Evolutionary conservation across 2,888 invertebrate genomes (phyloP).

Genomic region (Desoria tigrina): DNA sequence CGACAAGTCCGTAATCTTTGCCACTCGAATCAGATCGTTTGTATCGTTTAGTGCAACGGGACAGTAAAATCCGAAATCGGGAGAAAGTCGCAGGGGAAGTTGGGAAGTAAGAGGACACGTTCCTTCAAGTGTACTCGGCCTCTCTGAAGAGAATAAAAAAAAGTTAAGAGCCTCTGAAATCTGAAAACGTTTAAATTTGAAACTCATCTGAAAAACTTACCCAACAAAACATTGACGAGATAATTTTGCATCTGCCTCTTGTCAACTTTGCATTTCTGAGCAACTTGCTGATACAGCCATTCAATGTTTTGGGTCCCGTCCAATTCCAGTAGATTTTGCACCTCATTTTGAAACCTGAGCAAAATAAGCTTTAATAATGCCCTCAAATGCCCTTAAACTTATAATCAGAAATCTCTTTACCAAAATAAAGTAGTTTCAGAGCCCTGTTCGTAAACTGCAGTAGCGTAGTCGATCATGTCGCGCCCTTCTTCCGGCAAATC

Average conservation of each 20-base stretch:
- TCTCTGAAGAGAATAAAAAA: too few species aligned
- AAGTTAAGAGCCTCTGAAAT: too few species aligned
- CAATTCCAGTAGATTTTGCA: constrained; percentile 34
- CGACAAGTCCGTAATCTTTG: constrained; percentile 27
- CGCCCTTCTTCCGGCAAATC: constrained; percentile 22
- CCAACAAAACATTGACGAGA: constrained; percentile 18
- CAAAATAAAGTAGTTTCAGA: constrained; percentile 24
- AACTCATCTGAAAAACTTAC: constrained; percentile 8
- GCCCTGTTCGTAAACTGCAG: constrained; percentile 19
- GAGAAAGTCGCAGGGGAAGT: constrained; percentile 27
- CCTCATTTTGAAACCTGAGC: constrained; percentile 37
- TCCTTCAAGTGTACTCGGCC: constrained; percentile 36
- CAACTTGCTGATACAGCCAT: constrained; percentile 29
- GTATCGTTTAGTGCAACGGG: constrained; percentile 43
- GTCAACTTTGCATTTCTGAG: constrained; percentile 16
- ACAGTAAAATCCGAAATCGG: constrained; percentile 39
- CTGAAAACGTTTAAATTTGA: too few species aligned
- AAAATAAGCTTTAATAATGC: background rate
- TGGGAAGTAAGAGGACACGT: constrained; percentile 40
- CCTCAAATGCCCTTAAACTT: too few species aligned
- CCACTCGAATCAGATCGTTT: constrained; percentile 34
- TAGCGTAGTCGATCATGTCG: constrained; percentile 21
- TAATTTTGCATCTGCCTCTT: constrained; percentile 31
- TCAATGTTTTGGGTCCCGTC: constrained; percentile 36
- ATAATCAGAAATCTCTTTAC: too few species aligned